Evolutionary conservation across 2,888 invertebrate species (phyloP), one percentile per base, ranked within the genome.

Genomic region (Thymelicus lineola): DNA sequence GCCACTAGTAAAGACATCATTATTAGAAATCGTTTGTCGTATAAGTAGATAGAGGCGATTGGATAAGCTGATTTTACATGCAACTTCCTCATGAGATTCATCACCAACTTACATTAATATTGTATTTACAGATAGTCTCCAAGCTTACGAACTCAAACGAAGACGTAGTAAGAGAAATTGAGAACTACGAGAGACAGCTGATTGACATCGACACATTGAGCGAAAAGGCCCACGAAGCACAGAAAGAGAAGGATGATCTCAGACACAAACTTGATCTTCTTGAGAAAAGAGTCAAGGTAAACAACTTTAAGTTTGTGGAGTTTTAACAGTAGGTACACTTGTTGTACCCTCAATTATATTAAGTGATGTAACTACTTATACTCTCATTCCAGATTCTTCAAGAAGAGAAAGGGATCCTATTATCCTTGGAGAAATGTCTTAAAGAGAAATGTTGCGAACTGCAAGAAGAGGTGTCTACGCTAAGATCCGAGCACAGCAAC

Each of bases 171-270:
- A 93, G 88, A 73, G 97, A 98, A 85, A 94, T 98, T 72, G 95
- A 96, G 71, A 95, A 95, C 73, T 98, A 97, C 94, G 96, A 96
- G 75, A 96, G 96, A 71, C 96, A 96, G 75, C 95, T 96, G 81
- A 96, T 97, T 60, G 97, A 98, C 79, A 96, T 98, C 48, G 97
- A 97, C 75, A 96, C 95, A 45, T 89, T 98, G 72, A 95, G 96
- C 75, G 94, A 95, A 69, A 95, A 96, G 77, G 95, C 97, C 0
- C 94, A 95, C 55, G 96, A 96, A 76, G 96, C 96, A 1, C 95
- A 96, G 79, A 95, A 95, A 71, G 96, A 96, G 80, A 95, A 95
- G 71, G 95, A 95, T 67, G 90, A 93, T 71, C 85, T 97, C 45
- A 94, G 95, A 75, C 95, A 95, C 76, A 96, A 96, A 86, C 93